phyloP scores from a whole-genome alignment of 2,113 vertebrate genomes.

The Catharus minimus region DNA sequence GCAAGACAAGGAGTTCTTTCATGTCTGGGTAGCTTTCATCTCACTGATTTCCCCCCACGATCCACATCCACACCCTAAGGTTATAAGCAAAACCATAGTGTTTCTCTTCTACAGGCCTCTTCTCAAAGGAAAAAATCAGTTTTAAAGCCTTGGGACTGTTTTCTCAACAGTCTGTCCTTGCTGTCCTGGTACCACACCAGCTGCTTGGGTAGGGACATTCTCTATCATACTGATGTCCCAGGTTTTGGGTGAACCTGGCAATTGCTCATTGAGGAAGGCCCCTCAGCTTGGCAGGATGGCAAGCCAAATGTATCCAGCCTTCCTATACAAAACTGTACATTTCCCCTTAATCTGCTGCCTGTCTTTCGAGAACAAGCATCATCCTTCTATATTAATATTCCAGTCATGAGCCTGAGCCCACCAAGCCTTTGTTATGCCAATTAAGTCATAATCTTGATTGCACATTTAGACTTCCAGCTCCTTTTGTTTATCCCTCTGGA shows the following conservation, averaged over 20 bases:
- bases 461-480: neutral
- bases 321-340: neutral
- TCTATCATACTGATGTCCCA: accelerated
- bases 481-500: neutral
- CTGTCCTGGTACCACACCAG: neutral
- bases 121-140: neutral
- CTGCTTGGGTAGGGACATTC: accelerated
- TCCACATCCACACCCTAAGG: neutral
- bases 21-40: neutral
- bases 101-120: neutral
- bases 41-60: neutral
- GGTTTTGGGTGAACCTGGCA: neutral
- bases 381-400: slow-evolving; percentile 35
- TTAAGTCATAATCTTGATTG: slow-evolving; percentile 39
- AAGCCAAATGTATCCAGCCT: neutral
- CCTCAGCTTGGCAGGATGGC: neutral
- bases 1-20: neutral
- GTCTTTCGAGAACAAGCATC: neutral
- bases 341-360: neutral
- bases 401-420: slow-evolving; percentile 7
- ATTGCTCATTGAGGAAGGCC: neutral
- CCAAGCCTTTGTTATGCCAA: slow-evolving; percentile 37
- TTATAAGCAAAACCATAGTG: neutral
- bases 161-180: neutral
- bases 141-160: neutral